phyloP scores from a whole-genome alignment of 2,113 vertebrate species.

The Neolamprologus fasciatus region DNA sequence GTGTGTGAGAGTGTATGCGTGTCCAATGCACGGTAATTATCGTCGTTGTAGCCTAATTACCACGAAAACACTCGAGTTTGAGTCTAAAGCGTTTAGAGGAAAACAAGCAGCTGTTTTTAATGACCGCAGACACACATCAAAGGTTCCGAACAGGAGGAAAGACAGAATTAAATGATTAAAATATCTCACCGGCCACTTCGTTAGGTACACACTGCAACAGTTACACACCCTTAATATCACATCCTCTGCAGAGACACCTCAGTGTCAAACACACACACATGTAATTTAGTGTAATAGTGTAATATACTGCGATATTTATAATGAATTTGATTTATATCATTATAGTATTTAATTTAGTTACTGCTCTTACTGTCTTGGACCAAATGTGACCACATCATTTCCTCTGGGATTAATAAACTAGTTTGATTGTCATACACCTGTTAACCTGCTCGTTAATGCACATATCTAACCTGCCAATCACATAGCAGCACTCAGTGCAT shows the following conservation, averaged over 20 bases:
- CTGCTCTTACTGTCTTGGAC: neutral
- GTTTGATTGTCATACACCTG: neutral
- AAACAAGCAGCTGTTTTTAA: neutral
- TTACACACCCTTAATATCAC: neutral
- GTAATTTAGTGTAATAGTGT: neutral
- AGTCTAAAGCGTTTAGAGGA: neutral
- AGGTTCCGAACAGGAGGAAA: neutral
- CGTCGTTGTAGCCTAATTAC: neutral
- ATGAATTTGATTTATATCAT: neutral
- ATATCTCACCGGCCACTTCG: neutral
- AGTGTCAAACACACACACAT: neutral
- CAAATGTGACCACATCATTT: neutral
- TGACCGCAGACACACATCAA: neutral
- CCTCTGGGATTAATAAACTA: neutral
- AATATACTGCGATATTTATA: neutral
- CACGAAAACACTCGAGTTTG: neutral
- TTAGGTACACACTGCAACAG: neutral
- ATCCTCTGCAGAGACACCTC: neutral
- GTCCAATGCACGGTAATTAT: neutral
- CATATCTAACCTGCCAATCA: neutral
- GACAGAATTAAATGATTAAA: neutral
- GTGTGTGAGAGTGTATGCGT: neutral
- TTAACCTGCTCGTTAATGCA: fast-evolving
- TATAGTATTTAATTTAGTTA: neutral
- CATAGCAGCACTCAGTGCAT: neutral